phyloP scores from a whole-genome alignment of 2,113 vertebrate species.

The Paralichthys olivaceus region DNA sequence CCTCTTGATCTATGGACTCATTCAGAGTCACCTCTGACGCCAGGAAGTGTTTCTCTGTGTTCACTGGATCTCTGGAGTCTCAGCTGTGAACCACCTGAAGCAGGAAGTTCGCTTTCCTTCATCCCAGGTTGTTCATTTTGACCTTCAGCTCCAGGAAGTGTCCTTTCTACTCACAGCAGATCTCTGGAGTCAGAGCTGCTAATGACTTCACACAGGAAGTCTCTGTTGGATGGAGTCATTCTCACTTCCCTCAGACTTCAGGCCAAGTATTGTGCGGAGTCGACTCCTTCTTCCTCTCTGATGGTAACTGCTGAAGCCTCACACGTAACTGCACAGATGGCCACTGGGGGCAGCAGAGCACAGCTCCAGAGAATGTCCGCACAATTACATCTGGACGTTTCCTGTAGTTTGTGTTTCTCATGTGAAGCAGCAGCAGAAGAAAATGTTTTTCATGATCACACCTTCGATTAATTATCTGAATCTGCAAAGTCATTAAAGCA shows the following conservation, averaged over 20 bases:
- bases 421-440: too few relatives aligned
- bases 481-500: too few relatives aligned
- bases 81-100: slow-evolving; percentile 29
- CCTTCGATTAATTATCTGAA: too few relatives aligned
- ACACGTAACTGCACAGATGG: too few relatives aligned
- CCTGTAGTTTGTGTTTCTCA: too few relatives aligned
- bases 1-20: too few relatives aligned
- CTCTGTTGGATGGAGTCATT: slow-evolving; percentile 66
- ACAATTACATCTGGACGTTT: too few relatives aligned
- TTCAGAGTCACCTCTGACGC: slow-evolving; percentile 67
- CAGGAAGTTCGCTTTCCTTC: slow-evolving; percentile 64
- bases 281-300: slow-evolving; percentile 51
- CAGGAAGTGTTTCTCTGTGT: slow-evolving; percentile 67
- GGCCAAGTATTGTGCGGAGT: slow-evolving; percentile 63
- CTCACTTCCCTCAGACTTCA: slow-evolving; percentile 52
- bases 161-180: slow-evolving; percentile 47
- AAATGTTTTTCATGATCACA: too few relatives aligned
- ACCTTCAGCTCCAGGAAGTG: slow-evolving; percentile 66
- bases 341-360: too few relatives aligned
- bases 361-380: too few relatives aligned
- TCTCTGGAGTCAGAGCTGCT: slow-evolving; percentile 48
- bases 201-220: slow-evolving; percentile 63
- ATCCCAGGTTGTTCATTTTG: slow-evolving; percentile 38
- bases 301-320: slow-evolving; percentile 51
- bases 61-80: slow-evolving; percentile 38